Evolutionary conservation across 2,888 invertebrate species (phyloP).

Genomic region (Morinoia aosen): DNA sequence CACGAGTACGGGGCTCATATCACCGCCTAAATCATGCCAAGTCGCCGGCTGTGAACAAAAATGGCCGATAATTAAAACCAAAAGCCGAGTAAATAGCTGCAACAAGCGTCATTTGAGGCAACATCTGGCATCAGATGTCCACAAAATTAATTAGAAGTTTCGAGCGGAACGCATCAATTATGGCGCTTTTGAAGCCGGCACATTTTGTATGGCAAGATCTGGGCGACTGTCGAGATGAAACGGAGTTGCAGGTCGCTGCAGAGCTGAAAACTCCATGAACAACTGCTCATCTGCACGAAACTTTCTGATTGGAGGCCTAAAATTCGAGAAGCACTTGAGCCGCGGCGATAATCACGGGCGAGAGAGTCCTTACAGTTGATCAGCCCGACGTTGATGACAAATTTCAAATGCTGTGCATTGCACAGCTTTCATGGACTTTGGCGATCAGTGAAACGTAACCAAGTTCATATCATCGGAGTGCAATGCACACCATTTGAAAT

Average conservation of each 20-base stretch:
- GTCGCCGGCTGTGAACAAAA: not conserved
- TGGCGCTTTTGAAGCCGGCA: not conserved
- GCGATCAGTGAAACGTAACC: too few relatives aligned
- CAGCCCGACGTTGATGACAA: not conserved
- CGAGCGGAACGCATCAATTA: not conserved
- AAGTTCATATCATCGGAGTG: too few relatives aligned
- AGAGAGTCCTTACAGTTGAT: not conserved
- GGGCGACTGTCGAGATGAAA: not conserved
- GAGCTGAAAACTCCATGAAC: not conserved
- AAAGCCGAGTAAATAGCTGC: not conserved
- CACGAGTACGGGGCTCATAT: not conserved
- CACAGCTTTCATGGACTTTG: too few relatives aligned
- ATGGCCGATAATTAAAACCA: not conserved
- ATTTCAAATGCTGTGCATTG: too few relatives aligned
- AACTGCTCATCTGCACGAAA: not conserved
- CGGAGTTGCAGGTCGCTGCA: not conserved
- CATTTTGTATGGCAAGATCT: not conserved
- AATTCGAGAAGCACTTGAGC: not conserved
- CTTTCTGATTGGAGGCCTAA: not conserved
- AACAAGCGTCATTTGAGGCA: not conserved
- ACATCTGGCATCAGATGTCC: not conserved
- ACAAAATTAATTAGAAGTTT: conserved; percentile 3
- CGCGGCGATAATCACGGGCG: not conserved
- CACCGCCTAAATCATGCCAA: not conserved
- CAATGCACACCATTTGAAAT: too few relatives aligned